phyloP scores from a whole-genome alignment of 2,113 vertebrate species.

The Phylloscopus trochiloides region DNA sequence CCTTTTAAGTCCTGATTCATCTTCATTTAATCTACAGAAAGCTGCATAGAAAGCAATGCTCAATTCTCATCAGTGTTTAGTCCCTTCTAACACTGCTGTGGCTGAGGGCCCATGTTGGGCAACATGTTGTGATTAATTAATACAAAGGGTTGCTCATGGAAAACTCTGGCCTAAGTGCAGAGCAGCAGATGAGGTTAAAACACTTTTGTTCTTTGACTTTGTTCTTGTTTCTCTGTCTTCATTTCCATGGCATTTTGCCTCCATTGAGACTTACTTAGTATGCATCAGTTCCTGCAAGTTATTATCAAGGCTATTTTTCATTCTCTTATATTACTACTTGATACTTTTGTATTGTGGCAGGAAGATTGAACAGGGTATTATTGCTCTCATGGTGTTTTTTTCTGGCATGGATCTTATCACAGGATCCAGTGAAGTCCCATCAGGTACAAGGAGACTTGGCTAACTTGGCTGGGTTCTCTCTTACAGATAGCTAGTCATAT shows the following conservation, averaged over 20 bases:
- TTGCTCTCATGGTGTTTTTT: neutral
- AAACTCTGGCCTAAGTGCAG: neutral
- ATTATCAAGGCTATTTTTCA: slow-evolving; percentile 40
- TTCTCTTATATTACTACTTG: slow-evolving; percentile 19
- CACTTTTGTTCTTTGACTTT: slow-evolving; percentile 18
- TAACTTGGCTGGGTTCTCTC: neutral
- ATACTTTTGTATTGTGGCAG: slow-evolving; percentile 17
- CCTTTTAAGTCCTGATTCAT: neutral
- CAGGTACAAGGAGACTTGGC: neutral
- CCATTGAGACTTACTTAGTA: slow-evolving; percentile 16
- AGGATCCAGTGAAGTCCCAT: neutral
- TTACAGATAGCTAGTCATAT: neutral
- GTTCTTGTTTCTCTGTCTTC: slow-evolving; percentile 39
- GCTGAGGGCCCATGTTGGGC: neutral
- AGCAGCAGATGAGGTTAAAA: slow-evolving; percentile 12
- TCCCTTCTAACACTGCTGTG: neutral
- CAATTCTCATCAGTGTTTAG: neutral
- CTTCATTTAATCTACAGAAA: neutral
- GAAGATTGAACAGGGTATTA: slow-evolving; percentile 1
- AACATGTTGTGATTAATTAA: slow-evolving; percentile 11
- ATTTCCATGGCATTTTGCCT: slow-evolving; percentile 30
- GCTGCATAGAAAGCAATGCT: neutral
- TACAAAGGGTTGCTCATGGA: neutral
- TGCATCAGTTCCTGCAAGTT: slow-evolving; percentile 6
- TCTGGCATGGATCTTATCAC: neutral